These are phyloP conservation scores for Agonum fuliginosum DNA, from an alignment of 2,888 invertebrate genomes.

Conservation along the genomic window DNA sequence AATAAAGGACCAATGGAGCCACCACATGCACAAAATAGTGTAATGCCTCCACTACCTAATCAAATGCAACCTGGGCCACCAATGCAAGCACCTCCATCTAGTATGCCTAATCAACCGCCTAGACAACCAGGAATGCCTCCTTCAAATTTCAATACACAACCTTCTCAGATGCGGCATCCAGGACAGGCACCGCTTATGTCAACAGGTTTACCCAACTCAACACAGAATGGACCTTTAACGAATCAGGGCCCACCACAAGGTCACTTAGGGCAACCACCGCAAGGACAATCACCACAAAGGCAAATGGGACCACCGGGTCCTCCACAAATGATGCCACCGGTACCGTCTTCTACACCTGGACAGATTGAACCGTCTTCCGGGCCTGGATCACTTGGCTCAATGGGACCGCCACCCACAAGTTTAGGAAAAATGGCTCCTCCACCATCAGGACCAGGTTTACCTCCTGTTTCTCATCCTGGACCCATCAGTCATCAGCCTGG, in stretches of 20 bases:
- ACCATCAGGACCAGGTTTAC: constrained; percentile 1
- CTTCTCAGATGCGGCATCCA: constrained; percentile 55
- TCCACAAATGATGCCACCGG: constrained; percentile 20
- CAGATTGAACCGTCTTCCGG: constrained; percentile 43
- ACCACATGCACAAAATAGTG: constrained; percentile 58
- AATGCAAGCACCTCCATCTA: constrained; percentile 63
- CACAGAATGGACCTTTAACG: constrained; percentile 44
- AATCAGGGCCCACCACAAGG: constrained; percentile 15
- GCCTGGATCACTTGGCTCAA: background rate
- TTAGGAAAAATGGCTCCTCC: constrained; percentile 34
- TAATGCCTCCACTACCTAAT: constrained; percentile 59
- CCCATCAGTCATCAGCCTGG: background rate
- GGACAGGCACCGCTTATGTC: constrained; percentile 66
- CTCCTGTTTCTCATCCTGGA: background rate
- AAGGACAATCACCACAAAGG: constrained; percentile 7
- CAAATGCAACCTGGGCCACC: constrained; percentile 58
- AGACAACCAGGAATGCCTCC: constrained; percentile 62
- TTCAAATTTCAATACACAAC: constrained; percentile 64
- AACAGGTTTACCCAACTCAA: constrained; percentile 57
- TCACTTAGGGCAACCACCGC: constrained; percentile 13
- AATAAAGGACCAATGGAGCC: constrained; percentile 57
- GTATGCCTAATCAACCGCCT: constrained; percentile 61
- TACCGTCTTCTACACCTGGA: constrained; percentile 26
- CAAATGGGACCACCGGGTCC: constrained; percentile 47
- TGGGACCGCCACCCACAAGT: constrained; percentile 47